These are phyloP conservation scores for Catharus fuscescens DNA, from an alignment of 2,113 vertebrate species.

Conservation along the genomic window DNA sequence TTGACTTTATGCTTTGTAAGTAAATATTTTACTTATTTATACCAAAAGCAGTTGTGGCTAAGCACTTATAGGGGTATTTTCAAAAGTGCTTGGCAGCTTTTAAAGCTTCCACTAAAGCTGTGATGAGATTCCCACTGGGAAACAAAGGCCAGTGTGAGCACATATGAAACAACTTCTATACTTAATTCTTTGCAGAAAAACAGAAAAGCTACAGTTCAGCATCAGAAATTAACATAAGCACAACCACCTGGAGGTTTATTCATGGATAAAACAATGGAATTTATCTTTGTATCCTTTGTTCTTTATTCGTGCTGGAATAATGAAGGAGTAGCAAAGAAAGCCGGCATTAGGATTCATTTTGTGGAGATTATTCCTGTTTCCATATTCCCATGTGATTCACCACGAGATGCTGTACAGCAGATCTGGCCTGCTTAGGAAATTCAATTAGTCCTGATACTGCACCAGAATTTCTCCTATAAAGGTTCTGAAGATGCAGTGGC, in stretches of 20 bases:
- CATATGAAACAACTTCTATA: slow-evolving; percentile 18
- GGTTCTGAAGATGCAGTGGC: not conserved
- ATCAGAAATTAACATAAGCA: slow-evolving; percentile 41
- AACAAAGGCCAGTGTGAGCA: slow-evolving; percentile 50
- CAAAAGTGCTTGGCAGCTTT: not conserved
- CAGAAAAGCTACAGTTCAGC: slow-evolving; percentile 51
- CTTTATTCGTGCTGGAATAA: not conserved
- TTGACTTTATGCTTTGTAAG: slow-evolving; percentile 24
- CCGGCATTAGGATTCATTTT: not conserved
- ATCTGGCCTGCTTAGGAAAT: not conserved
- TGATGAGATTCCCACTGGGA: slow-evolving; percentile 12
- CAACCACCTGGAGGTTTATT: slow-evolving; percentile 53
- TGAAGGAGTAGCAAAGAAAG: not conserved
- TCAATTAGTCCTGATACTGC: not conserved
- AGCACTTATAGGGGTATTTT: slow-evolving; percentile 11
- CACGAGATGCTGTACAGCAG: not conserved
- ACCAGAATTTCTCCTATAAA: not conserved
- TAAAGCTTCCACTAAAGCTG: not conserved
- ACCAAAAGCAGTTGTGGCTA: slow-evolving; percentile 9
- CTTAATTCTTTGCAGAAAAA: slow-evolving; percentile 38
- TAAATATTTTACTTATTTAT: slow-evolving; percentile 60
- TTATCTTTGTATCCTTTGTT: slow-evolving; percentile 44
- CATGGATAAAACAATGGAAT: slow-evolving; percentile 49
- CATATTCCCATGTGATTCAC: not conserved
- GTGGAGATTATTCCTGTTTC: not conserved